A percentile compares a stretch with the other conserved stretches of the same genome.
Evolutionary conservation across 1,140 invertebrate species (phyloP).

Genomic region (Vanessa atalanta): DNA sequence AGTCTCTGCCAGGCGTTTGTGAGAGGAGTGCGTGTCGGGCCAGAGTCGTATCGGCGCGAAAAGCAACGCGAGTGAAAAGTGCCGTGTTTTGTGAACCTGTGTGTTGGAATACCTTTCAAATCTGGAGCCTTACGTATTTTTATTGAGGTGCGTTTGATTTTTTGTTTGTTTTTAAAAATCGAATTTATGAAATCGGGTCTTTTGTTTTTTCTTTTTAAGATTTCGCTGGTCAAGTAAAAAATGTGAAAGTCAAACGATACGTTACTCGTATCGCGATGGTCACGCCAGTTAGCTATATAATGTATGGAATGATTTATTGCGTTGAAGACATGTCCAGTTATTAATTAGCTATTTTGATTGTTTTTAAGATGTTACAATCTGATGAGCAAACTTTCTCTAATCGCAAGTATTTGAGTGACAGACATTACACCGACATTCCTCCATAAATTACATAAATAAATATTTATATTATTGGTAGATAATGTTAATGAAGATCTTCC

Average conservation of each 20-base stretch:
- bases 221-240: slow-evolving; percentile 51
- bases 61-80: slow-evolving; percentile 58
- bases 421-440: too few relatives aligned
- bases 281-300: slow-evolving; percentile 38
- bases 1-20: slow-evolving; percentile 56
- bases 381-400: slow-evolving; percentile 8
- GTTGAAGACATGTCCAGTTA: slow-evolving; percentile 15
- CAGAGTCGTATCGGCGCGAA: slow-evolving; percentile 48
- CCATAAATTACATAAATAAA: too few relatives aligned
- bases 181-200: slow-evolving; percentile 2
- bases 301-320: slow-evolving; percentile 35
- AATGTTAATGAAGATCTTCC: too few relatives aligned
- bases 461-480: too few relatives aligned
- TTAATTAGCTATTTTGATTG: slow-evolving; percentile 6
- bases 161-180: slow-evolving; percentile 23
- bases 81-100: slow-evolving; percentile 47
- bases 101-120: slow-evolving; percentile 52
- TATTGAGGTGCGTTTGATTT: slow-evolving; percentile 62
- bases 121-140: slow-evolving; percentile 66
- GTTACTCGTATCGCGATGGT: slow-evolving; percentile 41
- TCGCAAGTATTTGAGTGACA: neutral
- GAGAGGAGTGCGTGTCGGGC: slow-evolving; percentile 43
- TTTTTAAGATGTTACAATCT: slow-evolving; percentile 16
- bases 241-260: slow-evolving; percentile 59
- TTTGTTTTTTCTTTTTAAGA: slow-evolving; percentile 25